phyloP scores from a whole-genome alignment of 2,797 vertebrate species.

The Serranus cabrilla region DNA sequence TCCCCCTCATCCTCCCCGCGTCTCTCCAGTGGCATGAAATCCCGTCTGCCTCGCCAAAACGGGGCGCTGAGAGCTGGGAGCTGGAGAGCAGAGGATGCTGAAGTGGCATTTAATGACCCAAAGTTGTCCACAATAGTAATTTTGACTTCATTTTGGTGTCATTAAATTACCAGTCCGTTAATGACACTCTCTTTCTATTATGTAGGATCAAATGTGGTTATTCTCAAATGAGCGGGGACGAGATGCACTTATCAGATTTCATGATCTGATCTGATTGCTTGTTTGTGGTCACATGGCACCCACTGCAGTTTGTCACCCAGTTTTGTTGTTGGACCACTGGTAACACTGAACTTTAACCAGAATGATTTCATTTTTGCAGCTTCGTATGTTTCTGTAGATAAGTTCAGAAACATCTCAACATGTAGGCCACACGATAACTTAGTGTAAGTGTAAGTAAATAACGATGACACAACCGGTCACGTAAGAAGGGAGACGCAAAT shows the following conservation, averaged over 20 bases:
- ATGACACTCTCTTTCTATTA: constrained; percentile 54
- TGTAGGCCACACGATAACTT: neutral
- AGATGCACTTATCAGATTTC: constrained; percentile 57
- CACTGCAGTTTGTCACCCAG: constrained; percentile 22
- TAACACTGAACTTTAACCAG: neutral
- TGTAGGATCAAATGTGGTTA: constrained; percentile 55
- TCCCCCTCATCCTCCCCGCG: constrained; percentile 47
- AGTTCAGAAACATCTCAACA: neutral
- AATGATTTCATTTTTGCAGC: constrained; percentile 18
- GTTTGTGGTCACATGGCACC: constrained; percentile 49
- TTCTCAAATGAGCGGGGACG: constrained; percentile 57
- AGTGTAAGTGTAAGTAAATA: constrained; percentile 23
- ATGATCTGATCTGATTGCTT: constrained; percentile 51
- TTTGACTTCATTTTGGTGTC: constrained; percentile 63
- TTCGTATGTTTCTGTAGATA: constrained; percentile 14
- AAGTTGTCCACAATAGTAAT: constrained; percentile 67
- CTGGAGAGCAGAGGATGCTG: constrained; percentile 49
- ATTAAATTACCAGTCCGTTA: constrained; percentile 55
- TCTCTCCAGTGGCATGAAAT: constrained; percentile 69
- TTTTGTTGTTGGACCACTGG: constrained; percentile 4
- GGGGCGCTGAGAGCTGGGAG: constrained; percentile 47
- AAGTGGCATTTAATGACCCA: constrained; percentile 66
- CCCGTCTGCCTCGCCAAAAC: constrained; percentile 52
- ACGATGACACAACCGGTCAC: neutral
- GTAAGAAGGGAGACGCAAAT: neutral